These are phyloP conservation scores for Drosophila hamatofila DNA, from an alignment of 2,888 invertebrate genomes.

Conservation along the genomic window DNA sequence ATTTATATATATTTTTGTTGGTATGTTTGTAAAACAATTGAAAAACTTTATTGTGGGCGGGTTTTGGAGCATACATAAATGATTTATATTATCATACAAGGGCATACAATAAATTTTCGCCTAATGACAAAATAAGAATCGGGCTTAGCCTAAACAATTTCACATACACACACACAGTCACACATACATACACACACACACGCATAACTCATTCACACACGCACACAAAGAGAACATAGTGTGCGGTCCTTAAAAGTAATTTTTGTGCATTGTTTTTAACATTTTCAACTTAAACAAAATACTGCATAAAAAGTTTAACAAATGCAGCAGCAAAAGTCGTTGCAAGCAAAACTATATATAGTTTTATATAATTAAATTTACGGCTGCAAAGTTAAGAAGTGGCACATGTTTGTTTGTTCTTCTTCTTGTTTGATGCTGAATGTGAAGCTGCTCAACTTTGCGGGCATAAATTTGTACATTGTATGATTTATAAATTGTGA, in stretches of 20 bases:
- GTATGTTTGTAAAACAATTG: conserved; percentile 77
- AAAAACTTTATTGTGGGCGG: conserved; percentile 72
- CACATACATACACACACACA: conserved; percentile 16
- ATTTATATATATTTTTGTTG: conserved; percentile 24
- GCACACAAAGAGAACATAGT: conserved; percentile 6
- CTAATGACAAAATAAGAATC: conserved; percentile 52
- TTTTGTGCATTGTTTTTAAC: conserved; percentile 44
- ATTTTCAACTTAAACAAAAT: conserved; percentile 50
- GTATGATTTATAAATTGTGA: conserved; percentile 61
- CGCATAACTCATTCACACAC: conserved; percentile 14
- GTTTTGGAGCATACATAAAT: conserved; percentile 34
- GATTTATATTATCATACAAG: conserved; percentile 74
- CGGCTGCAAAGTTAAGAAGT: conserved; percentile 57
- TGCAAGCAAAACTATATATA: conserved; percentile 59
- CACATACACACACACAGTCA: conserved; percentile 34
- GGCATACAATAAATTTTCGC: conserved; percentile 67
- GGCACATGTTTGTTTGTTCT: conserved; percentile 29
- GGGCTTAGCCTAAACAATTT: conserved; percentile 60
- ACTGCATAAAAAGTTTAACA: conserved; percentile 43
- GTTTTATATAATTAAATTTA: conserved; percentile 50
- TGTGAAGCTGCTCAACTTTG: conserved; percentile 53
- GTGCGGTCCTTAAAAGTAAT: conserved; percentile 41
- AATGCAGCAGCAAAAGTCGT: conserved; percentile 53
- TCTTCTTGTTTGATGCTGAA: conserved; percentile 54
- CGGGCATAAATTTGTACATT: conserved; percentile 63